Base-by-base conservation (phyloP, 2,888 invertebrate genomes). In the Dusona sp. region DNA sequence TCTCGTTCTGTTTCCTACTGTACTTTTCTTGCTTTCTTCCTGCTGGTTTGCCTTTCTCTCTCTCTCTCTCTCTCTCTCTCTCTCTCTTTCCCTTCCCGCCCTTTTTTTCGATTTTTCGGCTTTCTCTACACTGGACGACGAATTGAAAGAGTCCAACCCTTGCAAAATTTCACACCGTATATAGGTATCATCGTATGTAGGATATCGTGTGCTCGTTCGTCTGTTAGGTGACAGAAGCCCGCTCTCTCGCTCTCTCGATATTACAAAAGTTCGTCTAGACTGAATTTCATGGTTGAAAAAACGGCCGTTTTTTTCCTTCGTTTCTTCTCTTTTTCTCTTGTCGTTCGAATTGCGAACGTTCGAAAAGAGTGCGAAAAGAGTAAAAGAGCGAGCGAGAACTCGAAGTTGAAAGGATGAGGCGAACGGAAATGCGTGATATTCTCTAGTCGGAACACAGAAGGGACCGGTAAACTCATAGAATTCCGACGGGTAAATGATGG, bases 201-300 rank as follows among this genome's bases (percentile, higher is more conserved):
- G 67, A 19, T 25, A 29, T 48, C 70, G 73, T 78, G 70, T 65
- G 67, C 70, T 79, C 77, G 75, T 70, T 88, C 85, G 78, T 85
- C 61, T 65, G 38, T 38, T 54, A 4, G 74, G 79, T 85, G 79
- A 87, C 87, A 77, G 72, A 70, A 74, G 57, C 48, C 54, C 79
- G 19, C 75, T 61, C 67, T 64, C 68, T 68, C 80, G 79, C 89
- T 89, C 89, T 82, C 88, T 79, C 86, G 87, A 90, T 91, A 90
- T 91, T 89, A 89, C 89, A 89, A 90, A 90, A 91, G 91, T 90
- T 90, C 89, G 90, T 91, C 91, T 89, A 90, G 89, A 91, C 90
- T 82, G 88, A 74, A 90, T 87, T 88, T 86, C 83, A 83, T 77
- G 75, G 45, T 85, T 88, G 48, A 68, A 87, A 82, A 87, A 73